Evolutionary conservation across 2,113 vertebrate genomes (phyloP).

Genomic region (Apteryx owenii): DNA sequence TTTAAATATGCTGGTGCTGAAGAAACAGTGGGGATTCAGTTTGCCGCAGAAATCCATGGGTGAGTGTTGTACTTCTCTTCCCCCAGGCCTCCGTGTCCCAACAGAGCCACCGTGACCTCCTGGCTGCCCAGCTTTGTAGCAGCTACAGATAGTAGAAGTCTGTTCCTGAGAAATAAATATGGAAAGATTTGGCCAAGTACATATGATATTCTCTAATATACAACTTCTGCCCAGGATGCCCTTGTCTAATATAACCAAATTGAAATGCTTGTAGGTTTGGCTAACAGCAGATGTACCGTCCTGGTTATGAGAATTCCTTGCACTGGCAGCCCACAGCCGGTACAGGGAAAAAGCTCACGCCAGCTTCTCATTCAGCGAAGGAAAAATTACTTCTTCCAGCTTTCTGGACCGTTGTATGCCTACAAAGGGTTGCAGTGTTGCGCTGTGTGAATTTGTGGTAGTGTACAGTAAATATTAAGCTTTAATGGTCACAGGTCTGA

Average conservation of each 20-base stretch:
- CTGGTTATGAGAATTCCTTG: not conserved
- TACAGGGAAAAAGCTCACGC: not conserved
- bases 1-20: not conserved
- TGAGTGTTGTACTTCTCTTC: not conserved
- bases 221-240: not conserved
- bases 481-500: not conserved
- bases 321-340: not conserved
- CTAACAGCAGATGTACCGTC: not conserved
- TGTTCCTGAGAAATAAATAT: not conserved
- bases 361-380: not conserved
- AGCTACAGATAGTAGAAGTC: not conserved
- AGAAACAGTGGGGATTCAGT: not conserved
- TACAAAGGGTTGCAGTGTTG: not conserved
- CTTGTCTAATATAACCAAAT: rapidly evolving
- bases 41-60: not conserved
- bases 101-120: not conserved
- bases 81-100: not conserved
- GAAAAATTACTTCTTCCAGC: constrained; percentile 11
- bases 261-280: not conserved
- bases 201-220: not conserved
- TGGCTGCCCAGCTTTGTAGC: not conserved
- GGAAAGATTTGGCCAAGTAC: not conserved
- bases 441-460: not conserved
- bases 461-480: constrained; percentile 46
- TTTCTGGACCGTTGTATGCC: not conserved